Percentiles rank a stretch among this genome's conserved stretches.
Evolutionary conservation across 1,140 invertebrate species (phyloP).

Genomic region (Melanaphis sacchari): DNA sequence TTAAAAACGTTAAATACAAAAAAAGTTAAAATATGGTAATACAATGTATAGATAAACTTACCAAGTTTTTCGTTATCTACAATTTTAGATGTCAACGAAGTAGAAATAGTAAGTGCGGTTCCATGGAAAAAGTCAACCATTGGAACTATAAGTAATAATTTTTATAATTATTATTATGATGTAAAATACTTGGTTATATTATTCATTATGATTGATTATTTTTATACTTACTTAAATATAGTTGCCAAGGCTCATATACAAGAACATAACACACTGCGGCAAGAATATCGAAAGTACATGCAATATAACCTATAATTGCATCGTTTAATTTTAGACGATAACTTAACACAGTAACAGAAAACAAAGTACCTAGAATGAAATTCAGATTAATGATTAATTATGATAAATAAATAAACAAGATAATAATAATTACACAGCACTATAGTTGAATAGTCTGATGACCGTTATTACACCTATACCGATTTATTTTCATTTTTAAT

Average conservation of each 20-base stretch:
- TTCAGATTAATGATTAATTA: not conserved
- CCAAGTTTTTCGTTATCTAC: constrained; percentile 58
- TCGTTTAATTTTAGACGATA: constrained; percentile 39
- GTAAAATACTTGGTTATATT: not conserved
- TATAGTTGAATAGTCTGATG: not conserved
- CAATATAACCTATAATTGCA: constrained; percentile 43
- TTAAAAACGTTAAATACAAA: not conserved
- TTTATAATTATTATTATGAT: not conserved
- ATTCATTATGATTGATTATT: not conserved
- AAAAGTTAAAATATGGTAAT: too few species aligned
- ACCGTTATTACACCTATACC: not conserved
- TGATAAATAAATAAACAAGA: not conserved
- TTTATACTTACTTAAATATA: constrained; percentile 39
- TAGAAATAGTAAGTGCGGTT: constrained; percentile 53
- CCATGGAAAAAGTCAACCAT: constrained; percentile 53
- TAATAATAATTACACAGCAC: not conserved
- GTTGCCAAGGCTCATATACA: constrained; percentile 36
- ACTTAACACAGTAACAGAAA: constrained; percentile 47
- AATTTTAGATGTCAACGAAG: constrained; percentile 59
- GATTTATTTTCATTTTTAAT: not conserved
- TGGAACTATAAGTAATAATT: constrained; percentile 41
- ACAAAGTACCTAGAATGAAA: constrained; percentile 42
- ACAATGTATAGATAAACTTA: not conserved
- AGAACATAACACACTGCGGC: constrained; percentile 39
- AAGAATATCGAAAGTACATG: constrained; percentile 36